Evolutionary conservation across 2,113 vertebrate genomes (phyloP), one percentile per base, ranked within the genome.

Genomic region (Trematocara nigrifrons): DNA sequence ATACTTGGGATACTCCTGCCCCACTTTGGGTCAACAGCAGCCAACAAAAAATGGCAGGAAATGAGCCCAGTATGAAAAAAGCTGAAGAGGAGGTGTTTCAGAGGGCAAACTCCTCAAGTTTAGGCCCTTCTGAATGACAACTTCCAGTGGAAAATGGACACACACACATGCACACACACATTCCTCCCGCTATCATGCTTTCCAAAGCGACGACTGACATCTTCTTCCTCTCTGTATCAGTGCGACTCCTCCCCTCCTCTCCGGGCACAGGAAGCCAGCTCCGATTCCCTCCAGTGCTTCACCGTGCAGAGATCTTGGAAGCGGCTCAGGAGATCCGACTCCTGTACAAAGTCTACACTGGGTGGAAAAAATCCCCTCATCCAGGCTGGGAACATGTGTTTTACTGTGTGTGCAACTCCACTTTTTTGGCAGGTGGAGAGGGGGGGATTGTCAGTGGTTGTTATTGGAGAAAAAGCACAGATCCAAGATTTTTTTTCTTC

Each of bases 341-440:
- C 82, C 81, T 83, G 89, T 18, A 78, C 82, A 86, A 91, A 89
- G 61, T 88, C 71, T n/a, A 22, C 29, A 76, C 69, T 11, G 15
- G 74, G 83, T 91, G 90, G 93, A 89, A 92, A 92, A 93, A 90
- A 80, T 57, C 84, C 80, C 61, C 89, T 91, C 91, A 87, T 81
- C 42, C 77, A 22, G 31, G 59, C 66, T 79, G 53, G 89, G 76
- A 85, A 86, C 93, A 87, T 86, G 90, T 87, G 91, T 86, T 91
- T 88, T 59, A 83, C 57, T 33, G n/a, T 6, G 71, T 13, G 80
- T 13, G 80, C 84, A 89, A 79, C 69, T 85, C 61, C 26, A 51
- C 51, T 16, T 81, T 51, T 56, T 79, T 91, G 84, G 88, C 88
- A 90, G 86, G 86, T 91, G 87, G 85, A 31, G 16, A 13, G 9